These are phyloP conservation scores for Pionites leucogaster DNA, from an alignment of 2,113 vertebrate species.

Conservation along the genomic window DNA sequence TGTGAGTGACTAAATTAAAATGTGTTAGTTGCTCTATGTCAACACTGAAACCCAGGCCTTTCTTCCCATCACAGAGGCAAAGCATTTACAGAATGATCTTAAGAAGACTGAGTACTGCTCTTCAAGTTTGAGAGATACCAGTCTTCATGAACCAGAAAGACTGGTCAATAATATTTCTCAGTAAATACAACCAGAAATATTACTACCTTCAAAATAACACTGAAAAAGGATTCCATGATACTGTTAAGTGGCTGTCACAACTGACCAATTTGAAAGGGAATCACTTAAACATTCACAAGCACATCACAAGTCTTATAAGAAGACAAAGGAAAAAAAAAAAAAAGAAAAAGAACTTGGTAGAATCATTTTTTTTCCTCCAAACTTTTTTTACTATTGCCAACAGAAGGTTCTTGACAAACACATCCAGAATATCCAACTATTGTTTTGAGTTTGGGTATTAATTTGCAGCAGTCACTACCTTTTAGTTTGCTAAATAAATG, in stretches of 20 bases:
- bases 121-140: neutral
- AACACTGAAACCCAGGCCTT: neutral
- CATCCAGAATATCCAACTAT: neutral
- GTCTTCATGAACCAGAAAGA: neutral
- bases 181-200: neutral
- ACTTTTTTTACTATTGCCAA: neutral
- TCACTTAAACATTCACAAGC: fast-evolving
- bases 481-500: neutral
- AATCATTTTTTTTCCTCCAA: neutral
- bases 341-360: neutral
- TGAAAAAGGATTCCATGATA: neutral
- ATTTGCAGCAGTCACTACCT: neutral
- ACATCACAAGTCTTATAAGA: neutral
- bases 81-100: neutral
- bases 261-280: neutral
- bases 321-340: neutral
- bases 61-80: neutral
- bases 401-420: neutral
- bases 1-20: neutral
- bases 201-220: neutral
- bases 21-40: neutral
- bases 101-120: neutral
- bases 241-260: neutral
- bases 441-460: neutral
- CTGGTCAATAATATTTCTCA: neutral